Base-by-base conservation (phyloP, 92 coral and sea anemone species). In the Metridium senile region DNA sequence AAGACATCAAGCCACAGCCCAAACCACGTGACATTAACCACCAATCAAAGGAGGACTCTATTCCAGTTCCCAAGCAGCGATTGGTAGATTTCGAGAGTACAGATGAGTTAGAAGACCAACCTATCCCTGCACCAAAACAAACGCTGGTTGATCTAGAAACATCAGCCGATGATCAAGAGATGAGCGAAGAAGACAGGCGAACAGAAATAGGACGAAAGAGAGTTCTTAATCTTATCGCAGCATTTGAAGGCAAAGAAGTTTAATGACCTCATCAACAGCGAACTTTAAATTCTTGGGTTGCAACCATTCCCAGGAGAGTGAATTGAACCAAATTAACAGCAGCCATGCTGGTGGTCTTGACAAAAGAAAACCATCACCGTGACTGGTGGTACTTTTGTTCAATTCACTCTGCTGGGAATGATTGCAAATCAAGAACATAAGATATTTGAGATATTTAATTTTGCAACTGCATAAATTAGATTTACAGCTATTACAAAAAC, bases 201-300 rank as follows among this genome's bases (percentile, higher is more conserved):
- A 58, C 74, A 13, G 84, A 76, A 10, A 57, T 79, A 18, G 89
- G 91, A 28, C 78, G 84, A 79, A 56, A 74, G n/a, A 65, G 93
- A 31, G 82, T 92, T 58, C 19, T 83, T 73, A 89, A 76, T 59
- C 76, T 92, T 39, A 92, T 92, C 11, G 91, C 93, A 4, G 93
- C 97, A 25, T 92, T 92, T 76, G 90, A 92, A 61, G 89, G 87
- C 27, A 74, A 79, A 67, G 79, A 81, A 35, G 81, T 81, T n/a
- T 81, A 71, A 81, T 33, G 21, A n/a, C n/a, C 21, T 0, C 43
- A 26, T 25, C n/a, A n/a, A n/a, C n/a, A n/a, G n/a, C n/a, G n/a
- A n/a, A n/a, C n/a, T n/a, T n/a, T n/a, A n/a, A n/a, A n/a, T n/a
- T n/a, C n/a, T n/a, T n/a, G n/a, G n/a, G n/a, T n/a, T n/a, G n/a